A percentile compares a stretch with the other conserved stretches of the same genome.
phyloP scores from a whole-genome alignment of 2,113 vertebrate species.

The Smithornis capensis region DNA sequence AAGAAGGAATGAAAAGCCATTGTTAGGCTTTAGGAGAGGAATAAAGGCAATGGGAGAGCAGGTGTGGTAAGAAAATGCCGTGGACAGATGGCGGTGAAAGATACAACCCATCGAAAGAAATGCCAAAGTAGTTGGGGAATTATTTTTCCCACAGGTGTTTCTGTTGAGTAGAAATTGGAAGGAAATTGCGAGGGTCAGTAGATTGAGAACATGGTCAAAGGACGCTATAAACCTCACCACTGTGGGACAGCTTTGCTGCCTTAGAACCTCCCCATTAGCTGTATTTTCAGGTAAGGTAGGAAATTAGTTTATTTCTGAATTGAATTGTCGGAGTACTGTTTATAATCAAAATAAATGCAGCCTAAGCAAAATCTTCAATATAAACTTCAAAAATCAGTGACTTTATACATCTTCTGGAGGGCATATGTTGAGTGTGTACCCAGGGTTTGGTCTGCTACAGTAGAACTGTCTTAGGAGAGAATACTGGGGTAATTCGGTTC shows the following conservation, averaged over 20 bases:
- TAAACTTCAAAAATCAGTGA: background rate
- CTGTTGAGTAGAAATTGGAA: background rate
- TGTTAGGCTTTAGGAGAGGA: background rate
- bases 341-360: background rate
- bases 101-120: background rate
- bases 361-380: background rate
- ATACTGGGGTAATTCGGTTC: background rate
- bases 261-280: background rate
- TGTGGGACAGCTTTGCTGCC: rapidly evolving
- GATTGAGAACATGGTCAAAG: background rate
- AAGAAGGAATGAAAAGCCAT: background rate
- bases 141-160: background rate
- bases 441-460: rapidly evolving
- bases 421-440: rapidly evolving
- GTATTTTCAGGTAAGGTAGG: background rate
- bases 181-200: background rate
- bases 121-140: background rate
- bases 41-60: background rate
- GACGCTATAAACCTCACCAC: background rate
- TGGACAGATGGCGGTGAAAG: background rate
- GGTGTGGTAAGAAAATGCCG: background rate
- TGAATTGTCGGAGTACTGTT: background rate
- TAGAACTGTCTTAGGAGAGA: background rate
- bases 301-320: background rate
- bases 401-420: background rate